Evolutionary conservation across 2,113 vertebrate species (phyloP), one percentile per base, ranked within the genome.

Genomic region (Heptranchias perlo): DNA sequence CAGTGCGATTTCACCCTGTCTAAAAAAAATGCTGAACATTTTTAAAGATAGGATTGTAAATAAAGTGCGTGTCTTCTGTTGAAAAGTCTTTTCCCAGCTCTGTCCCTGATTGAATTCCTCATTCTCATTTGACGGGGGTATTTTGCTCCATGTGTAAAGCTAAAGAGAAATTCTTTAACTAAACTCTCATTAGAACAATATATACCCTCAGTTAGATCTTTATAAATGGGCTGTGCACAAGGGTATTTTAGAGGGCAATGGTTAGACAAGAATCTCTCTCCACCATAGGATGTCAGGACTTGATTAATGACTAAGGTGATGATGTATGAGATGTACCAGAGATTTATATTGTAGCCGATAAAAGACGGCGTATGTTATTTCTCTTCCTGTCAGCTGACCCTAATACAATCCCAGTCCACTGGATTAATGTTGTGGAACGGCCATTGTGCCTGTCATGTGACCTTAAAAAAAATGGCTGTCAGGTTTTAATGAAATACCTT

Each of bases 221-320:
- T 44, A 93, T 62, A 7, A 23, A 39, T 2, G 2, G 44, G 58
- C n/a, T 62, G 18, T 39, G 35, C n/a, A 39, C 35, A 62, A n/a
- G 54, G 35, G 16, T 62, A 39, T 64, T 2, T 23, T 39, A 39
- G 89, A 93, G 35, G 89, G 58, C 31, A 61, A 31, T 18, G 4
- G 14, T 0, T 18, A 10, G 89, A 93, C 39, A 93, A n/a, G 58
- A 62, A 62, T 62, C 54, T 92, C 86, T 54, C 16, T 93, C 58
- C 89, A 39, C 87, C n/a, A n/a, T 62, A 23, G 39, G 61, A 62
- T 21, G 61, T 93, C 89, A 93, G 58, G 5, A n/a, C 1, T n/a
- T 93, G 89, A 93, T 93, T 62, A 62, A 93, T 93, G 89, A 44
- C 35, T 39, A 25, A 62, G 58, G 28, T 62, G 89, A 93, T 64